Percentiles rank a stretch among this genome's conserved stretches.
phyloP scores from a whole-genome alignment of 2,888 invertebrate genomes.

The Noctuana brunneofusca region DNA sequence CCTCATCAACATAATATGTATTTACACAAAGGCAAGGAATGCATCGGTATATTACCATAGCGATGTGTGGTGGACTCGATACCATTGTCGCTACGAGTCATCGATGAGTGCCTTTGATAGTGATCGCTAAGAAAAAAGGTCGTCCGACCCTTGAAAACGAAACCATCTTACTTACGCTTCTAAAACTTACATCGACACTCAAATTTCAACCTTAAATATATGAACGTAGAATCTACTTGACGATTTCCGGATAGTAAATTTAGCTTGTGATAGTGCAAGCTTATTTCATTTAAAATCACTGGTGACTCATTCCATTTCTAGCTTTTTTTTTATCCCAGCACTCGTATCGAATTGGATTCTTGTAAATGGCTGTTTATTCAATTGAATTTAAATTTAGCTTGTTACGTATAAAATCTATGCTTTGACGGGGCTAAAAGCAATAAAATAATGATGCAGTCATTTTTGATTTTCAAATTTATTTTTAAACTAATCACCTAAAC shows the following conservation, averaged over 20 bases:
- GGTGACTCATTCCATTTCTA: slow-evolving; percentile 67
- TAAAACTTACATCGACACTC: slow-evolving; percentile 34
- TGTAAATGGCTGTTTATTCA: slow-evolving; percentile 47
- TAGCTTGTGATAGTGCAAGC: slow-evolving; percentile 48
- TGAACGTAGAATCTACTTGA: slow-evolving; percentile 38
- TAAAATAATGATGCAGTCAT: background rate
- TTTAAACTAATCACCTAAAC: background rate
- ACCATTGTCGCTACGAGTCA: slow-evolving; percentile 68
- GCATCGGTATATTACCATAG: slow-evolving; percentile 72
- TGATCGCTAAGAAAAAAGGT: slow-evolving; percentile 70
- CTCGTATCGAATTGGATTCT: slow-evolving; percentile 53
- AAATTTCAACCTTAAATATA: slow-evolving; percentile 47
- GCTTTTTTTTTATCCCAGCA: slow-evolving; percentile 52
- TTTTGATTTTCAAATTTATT: background rate
- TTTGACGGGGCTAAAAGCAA: background rate
- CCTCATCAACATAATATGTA: slow-evolving; percentile 73
- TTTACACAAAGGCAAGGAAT: slow-evolving; percentile 73
- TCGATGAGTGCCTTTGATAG: slow-evolving; percentile 67
- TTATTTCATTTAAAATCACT: slow-evolving; percentile 70
- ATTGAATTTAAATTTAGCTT: slow-evolving; percentile 45
- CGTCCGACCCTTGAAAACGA: slow-evolving; percentile 58
- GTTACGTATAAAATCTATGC: slow-evolving; percentile 5
- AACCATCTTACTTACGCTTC: slow-evolving; percentile 46
- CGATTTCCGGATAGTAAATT: slow-evolving; percentile 15
- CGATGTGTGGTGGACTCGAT: slow-evolving; percentile 61